Base-by-base conservation (phyloP, 2,888 invertebrate genomes). In the Boloria euphrosyne region DNA sequence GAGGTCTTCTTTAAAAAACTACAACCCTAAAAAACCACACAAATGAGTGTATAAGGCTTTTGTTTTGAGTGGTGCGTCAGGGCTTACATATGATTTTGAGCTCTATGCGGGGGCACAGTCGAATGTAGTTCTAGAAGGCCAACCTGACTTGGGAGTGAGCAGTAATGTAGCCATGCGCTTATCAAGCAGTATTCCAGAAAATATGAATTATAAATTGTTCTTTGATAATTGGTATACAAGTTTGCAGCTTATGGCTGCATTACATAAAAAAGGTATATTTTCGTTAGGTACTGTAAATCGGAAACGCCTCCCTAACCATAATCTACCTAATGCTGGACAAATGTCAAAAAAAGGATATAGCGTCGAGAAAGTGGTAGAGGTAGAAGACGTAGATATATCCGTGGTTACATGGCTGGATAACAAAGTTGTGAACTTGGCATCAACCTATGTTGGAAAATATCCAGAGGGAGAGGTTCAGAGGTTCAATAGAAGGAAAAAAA, bases 221-320 rank as follows among this genome's bases (percentile, higher is more conserved):
- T 78, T 81, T 69, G 78, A 80, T 64, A 80, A 80, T 58, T 81
- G 75, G 76, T 82, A 74, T 69, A 81, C 68, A 4, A 75, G 73
- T 43, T 31, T 46, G 7, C n/a, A n/a, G n/a, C 67, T 76, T n/a
- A 70, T 72, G 71, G 71, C 67, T 27, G 55, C 43, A 50, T 53
- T 73, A 52, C 67, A 70, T 66, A 61, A 61, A 46, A 69, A 59
- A 46, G 72, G 73, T 38, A 62, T 72, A 47, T 18, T 71, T 27
- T 71, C 70, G 13, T 55, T 71, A 57, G 73, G 72, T n/a, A 73
- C 72, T 14, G 66, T 74, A 5, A 51, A 67, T 66, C 16, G 68
- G 3, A 69, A 65, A 4, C 50, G 70, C 53, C 67, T 57, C 22
- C 22, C 22, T 22, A 22, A 22, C 22, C 22, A 22, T 3, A 1